Evolutionary conservation across 1,140 invertebrate genomes (phyloP).

Genomic region (Ectropis grisescens): DNA sequence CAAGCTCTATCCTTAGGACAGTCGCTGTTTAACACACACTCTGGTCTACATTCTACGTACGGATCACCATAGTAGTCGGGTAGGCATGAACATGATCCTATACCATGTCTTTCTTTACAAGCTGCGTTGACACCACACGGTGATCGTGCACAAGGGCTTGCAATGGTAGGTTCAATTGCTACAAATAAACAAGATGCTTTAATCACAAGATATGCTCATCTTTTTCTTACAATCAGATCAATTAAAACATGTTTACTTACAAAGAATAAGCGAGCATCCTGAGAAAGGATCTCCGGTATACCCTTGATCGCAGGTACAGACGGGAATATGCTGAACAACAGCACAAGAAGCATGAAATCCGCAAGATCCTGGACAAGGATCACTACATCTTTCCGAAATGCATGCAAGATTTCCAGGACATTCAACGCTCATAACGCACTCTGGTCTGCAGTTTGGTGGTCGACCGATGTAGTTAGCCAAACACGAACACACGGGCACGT

Average conservation of each 20-base stretch:
- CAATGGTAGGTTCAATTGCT: constrained; percentile 54
- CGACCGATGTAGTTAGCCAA: constrained; percentile 76
- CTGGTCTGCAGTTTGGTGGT: constrained; percentile 80
- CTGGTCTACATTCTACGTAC: constrained; percentile 80
- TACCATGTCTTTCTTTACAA: constrained; percentile 81
- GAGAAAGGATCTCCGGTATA: constrained; percentile 82
- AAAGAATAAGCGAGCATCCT: constrained; percentile 72
- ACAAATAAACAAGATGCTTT: constrained; percentile 16
- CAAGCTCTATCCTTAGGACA: constrained; percentile 74
- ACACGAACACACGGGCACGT: constrained; percentile 77
- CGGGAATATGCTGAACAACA: constrained; percentile 78
- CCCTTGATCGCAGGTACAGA: constrained; percentile 77
- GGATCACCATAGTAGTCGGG: constrained; percentile 80
- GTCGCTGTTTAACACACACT: constrained; percentile 80
- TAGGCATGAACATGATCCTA: constrained; percentile 79
- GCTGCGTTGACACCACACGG: constrained; percentile 87
- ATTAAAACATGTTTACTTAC: too few species aligned
- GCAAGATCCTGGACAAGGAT: constrained; percentile 83
- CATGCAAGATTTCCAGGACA: constrained; percentile 78
- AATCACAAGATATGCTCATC: background rate
- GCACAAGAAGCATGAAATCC: constrained; percentile 77
- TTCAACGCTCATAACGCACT: constrained; percentile 79
- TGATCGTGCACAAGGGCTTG: constrained; percentile 73
- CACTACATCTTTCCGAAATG: constrained; percentile 75
- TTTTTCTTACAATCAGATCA: too few species aligned